Evolutionary conservation across 2,797 vertebrate genomes (phyloP).

Genomic region (Leptoclinus maculatus): DNA sequence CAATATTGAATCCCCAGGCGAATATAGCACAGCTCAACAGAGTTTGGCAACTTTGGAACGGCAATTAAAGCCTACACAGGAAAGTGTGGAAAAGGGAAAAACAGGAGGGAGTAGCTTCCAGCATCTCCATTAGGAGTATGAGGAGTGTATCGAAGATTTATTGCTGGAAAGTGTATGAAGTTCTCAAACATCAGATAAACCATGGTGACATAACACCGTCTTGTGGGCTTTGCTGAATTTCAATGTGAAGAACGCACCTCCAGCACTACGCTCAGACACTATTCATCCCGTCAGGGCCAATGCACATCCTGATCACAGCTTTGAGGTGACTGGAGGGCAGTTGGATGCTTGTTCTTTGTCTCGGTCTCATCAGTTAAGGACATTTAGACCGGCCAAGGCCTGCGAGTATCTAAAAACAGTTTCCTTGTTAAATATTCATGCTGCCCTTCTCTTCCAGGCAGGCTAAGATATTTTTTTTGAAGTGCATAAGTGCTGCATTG

Average conservation of each 20-base stretch:
- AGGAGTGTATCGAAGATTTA: conserved; percentile 32
- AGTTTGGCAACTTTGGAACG: conserved; percentile 47
- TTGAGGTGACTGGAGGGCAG: conserved; percentile 19
- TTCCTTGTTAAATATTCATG: conserved; percentile 78
- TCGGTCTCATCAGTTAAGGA: conserved; percentile 49
- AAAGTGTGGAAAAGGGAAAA: conserved; percentile 24
- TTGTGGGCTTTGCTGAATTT: conserved; percentile 22
- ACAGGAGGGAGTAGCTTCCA: conserved; percentile 14
- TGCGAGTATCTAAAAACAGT: conserved; percentile 64
- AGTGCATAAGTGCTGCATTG: conserved; percentile 65
- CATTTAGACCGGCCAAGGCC: conserved; percentile 42
- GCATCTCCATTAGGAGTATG: conserved; percentile 35
- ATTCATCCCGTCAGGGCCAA: conserved; percentile 42
- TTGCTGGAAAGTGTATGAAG: conserved; percentile 9
- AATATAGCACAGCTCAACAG: conserved; percentile 69
- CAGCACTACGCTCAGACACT: conserved; percentile 14
- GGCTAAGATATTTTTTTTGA: conserved; percentile 48
- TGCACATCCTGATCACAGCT: conserved; percentile 41
- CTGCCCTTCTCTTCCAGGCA: conserved; percentile 63
- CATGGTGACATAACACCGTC: conserved; percentile 25
- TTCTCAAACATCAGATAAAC: conserved; percentile 34
- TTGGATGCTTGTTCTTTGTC: conserved; percentile 35
- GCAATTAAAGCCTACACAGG: conserved; percentile 48
- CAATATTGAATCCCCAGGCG: conserved; percentile 74
- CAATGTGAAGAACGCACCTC: conserved; percentile 33